Evolutionary conservation across 2,888 invertebrate species (phyloP).

Genomic region (Monochamus alternatus): DNA sequence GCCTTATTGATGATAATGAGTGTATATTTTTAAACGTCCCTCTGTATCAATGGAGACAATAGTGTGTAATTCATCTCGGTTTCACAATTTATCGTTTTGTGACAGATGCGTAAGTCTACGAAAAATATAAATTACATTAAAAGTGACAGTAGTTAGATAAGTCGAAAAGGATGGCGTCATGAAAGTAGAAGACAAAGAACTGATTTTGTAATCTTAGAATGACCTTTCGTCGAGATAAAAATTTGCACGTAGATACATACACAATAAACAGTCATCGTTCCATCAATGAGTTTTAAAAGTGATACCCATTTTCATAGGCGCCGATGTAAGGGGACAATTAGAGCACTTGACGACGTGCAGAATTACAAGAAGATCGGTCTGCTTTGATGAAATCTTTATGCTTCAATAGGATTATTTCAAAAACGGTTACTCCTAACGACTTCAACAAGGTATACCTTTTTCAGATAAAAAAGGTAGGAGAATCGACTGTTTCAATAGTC

Average conservation of each 20-base stretch:
- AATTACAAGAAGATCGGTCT: too few relatives aligned
- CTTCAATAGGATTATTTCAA: too few relatives aligned
- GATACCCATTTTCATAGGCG: too few relatives aligned
- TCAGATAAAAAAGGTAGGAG: too few relatives aligned
- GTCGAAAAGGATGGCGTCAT: background rate
- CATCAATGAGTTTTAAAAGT: too few relatives aligned
- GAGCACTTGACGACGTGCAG: too few relatives aligned
- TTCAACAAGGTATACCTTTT: too few relatives aligned
- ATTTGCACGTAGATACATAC: background rate
- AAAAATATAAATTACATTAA: slow-evolving; percentile 8
- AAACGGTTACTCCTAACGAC: too few relatives aligned
- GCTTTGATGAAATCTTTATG: too few relatives aligned
- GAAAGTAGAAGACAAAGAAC: background rate
- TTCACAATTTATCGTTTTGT: background rate
- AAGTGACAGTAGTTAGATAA: background rate
- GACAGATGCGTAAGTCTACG: background rate
- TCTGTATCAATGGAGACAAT: background rate
- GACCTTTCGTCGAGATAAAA: background rate
- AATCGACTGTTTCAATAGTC: too few relatives aligned
- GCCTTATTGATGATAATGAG: slow-evolving; percentile 1
- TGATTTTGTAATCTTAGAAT: background rate
- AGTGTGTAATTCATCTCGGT: background rate
- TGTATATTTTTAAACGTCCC: slow-evolving; percentile 5
- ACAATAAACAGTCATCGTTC: too few relatives aligned
- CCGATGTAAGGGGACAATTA: too few relatives aligned